A percentile compares a stretch with the other conserved stretches of the same genome.
phyloP scores from a whole-genome alignment of 2,113 vertebrate species.

The Carettochelys insculpta region DNA sequence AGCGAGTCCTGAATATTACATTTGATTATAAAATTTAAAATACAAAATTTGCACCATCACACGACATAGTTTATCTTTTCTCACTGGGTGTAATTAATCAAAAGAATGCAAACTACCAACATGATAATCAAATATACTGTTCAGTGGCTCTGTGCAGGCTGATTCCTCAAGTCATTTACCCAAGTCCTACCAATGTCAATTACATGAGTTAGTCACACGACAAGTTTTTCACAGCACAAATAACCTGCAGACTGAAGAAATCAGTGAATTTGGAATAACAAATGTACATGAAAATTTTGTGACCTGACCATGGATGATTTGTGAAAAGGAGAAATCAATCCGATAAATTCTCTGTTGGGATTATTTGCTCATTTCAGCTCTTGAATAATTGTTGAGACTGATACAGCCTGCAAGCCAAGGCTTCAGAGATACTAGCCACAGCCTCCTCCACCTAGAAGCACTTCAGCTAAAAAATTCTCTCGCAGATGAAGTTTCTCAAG shows the following conservation, averaged over 20 bases:
- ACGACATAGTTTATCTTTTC: neutral
- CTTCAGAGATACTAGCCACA: neutral
- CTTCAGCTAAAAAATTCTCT: neutral
- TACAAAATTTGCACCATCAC: neutral
- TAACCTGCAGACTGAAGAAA: neutral
- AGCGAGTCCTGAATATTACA: neutral
- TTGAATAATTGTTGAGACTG: neutral
- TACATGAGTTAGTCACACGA: neutral
- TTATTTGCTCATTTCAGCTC: neutral
- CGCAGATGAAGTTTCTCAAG: neutral
- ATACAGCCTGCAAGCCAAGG: neutral
- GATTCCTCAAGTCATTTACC: neutral
- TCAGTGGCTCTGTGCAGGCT: neutral
- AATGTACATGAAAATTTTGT: neutral
- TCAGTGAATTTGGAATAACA: neutral
- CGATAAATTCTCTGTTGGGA: neutral
- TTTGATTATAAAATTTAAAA: neutral
- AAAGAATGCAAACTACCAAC: neutral
- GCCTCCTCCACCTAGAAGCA: neutral
- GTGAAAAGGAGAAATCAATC: conserved; percentile 28
- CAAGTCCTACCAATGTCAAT: neutral
- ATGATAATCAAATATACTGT: neutral
- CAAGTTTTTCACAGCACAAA: neutral
- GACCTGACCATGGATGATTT: neutral
- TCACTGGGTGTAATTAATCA: neutral